Conservation (phyloP, 2,888 invertebrate genomes). For the Drosophila algonquin region DNA sequence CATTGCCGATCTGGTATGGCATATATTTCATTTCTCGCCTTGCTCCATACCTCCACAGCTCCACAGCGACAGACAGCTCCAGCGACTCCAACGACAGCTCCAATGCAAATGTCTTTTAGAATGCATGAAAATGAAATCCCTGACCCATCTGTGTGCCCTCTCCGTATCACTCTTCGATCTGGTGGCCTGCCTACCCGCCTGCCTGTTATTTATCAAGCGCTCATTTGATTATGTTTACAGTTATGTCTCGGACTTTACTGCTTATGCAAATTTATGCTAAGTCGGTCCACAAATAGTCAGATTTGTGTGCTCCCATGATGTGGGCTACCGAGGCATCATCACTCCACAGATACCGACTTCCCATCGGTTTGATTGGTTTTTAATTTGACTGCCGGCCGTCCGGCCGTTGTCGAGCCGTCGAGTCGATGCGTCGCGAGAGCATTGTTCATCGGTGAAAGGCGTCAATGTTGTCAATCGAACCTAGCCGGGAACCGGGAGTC, state of each 20-base stretch:
- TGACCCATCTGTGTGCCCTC: conserved; percentile 6
- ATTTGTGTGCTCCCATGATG: conserved; percentile 19
- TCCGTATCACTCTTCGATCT: conserved; percentile 29
- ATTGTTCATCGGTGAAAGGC: conserved; percentile 65
- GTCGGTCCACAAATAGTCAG: conserved; percentile 43
- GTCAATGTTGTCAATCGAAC: conserved; percentile 44
- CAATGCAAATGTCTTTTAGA: conserved; percentile 45
- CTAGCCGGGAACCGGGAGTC: not conserved
- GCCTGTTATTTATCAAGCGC: conserved; percentile 63
- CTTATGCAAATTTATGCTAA: conserved; percentile 75
- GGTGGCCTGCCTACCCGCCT: conserved; percentile 4
- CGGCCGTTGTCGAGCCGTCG: no score
- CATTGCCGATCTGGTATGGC: conserved; percentile 72
- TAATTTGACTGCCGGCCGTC: conserved; percentile 53
- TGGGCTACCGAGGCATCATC: conserved; percentile 14
- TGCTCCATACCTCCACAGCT: not conserved
- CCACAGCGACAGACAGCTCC: not conserved
- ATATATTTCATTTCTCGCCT: conserved; percentile 52
- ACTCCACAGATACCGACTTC: conserved; percentile 49
- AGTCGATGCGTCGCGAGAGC: not conserved
- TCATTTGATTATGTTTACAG: conserved; percentile 74
- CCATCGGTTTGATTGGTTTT: conserved; percentile 61
- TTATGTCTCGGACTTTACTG: conserved; percentile 62
- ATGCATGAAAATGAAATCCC: conserved; percentile 49
- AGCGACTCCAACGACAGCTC: not conserved